Evolutionary conservation across 2,888 invertebrate species (phyloP).

Genomic region (Tetranychus piercei): DNA sequence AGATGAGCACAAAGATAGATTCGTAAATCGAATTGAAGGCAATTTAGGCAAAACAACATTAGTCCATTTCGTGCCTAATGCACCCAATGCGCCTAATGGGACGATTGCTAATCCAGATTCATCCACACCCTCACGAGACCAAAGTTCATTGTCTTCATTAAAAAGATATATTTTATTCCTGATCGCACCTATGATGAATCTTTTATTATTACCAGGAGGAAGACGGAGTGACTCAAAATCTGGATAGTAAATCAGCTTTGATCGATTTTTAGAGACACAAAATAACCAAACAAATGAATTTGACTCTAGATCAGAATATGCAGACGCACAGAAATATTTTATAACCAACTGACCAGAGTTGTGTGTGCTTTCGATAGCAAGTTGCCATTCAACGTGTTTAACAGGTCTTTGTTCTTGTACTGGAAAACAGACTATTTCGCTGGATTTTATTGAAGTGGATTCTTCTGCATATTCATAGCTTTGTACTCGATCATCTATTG

Average conservation of each 20-base stretch:
- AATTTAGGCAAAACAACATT: background rate
- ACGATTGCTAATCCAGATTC: background rate
- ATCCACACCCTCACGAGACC: background rate
- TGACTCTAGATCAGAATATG: background rate
- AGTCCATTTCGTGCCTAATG: background rate
- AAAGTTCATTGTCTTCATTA: background rate
- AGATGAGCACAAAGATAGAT: background rate
- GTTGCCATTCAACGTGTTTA: background rate
- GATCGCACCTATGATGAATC: background rate
- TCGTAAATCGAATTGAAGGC: background rate
- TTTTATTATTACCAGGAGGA: background rate
- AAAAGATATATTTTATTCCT: background rate
- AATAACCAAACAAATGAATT: background rate
- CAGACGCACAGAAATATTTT: background rate
- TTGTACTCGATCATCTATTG: too few relatives aligned
- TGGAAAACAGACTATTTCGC: background rate
- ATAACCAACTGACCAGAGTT: background rate
- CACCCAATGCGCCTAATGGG: background rate
- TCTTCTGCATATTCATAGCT: background rate
- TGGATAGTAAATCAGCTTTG: background rate
- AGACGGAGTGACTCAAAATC: background rate
- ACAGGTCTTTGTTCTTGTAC: background rate
- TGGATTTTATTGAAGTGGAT: background rate
- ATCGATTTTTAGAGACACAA: background rate
- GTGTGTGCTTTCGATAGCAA: background rate